phyloP scores from a whole-genome alignment of 2,113 vertebrate genomes.

The Corythornis madagascariensis region DNA sequence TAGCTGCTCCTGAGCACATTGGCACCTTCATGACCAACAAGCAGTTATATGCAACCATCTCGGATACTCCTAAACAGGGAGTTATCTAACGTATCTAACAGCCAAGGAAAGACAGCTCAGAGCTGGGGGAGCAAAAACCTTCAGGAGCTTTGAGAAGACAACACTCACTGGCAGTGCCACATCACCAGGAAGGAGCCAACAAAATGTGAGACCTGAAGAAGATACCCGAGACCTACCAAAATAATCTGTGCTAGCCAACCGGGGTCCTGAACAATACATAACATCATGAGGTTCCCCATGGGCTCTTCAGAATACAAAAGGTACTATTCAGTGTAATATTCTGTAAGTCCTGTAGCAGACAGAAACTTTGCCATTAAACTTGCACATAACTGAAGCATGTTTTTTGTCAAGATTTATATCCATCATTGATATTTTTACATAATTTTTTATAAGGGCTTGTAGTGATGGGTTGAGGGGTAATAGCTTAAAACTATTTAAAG shows the following conservation, averaged over 20 bases:
- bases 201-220: background rate
- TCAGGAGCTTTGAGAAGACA: background rate
- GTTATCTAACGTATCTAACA: no score
- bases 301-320: background rate
- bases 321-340: background rate
- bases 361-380: background rate
- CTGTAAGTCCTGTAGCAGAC: background rate
- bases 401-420: background rate
- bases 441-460: no score
- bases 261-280: background rate
- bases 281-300: background rate
- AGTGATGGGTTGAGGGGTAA: no score
- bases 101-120: background rate
- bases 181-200: background rate
- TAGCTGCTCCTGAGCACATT: accelerated
- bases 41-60: no score
- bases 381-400: background rate
- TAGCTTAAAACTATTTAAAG: no score
- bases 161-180: background rate
- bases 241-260: background rate
- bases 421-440: background rate
- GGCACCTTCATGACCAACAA: background rate
- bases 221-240: background rate
- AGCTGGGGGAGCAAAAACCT: background rate
- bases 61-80: background rate